Base-by-base conservation (phyloP, 2,113 vertebrate species). In the Oostethus manadensis region DNA sequence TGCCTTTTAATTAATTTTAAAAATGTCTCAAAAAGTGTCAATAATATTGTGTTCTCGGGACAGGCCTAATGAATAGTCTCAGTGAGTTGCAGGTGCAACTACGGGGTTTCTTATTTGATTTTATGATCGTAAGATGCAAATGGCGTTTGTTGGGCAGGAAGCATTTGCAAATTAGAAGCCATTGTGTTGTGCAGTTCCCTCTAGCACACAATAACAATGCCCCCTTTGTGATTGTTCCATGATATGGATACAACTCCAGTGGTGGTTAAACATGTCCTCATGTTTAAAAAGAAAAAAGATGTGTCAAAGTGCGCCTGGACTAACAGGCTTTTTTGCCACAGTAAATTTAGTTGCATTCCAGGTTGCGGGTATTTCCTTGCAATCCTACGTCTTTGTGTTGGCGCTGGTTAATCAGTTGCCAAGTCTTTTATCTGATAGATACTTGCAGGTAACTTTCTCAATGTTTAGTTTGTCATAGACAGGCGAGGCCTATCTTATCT, bases 391-490 rank as follows among this genome's bases (percentile, higher is more conserved):
- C 43, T 44, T 58, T 35, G 17, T 48, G 40, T 38, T 65, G 29
- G n/a, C 17, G 29, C 48, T 49, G 1, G 76, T 68, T 80, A 78
- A 83, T 76, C 58, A 70, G 59, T 83, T 50, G 74, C 65, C 54
- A 22, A 48, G 6, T 11, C 59, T 62, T 70, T 65, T 35, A 69
- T 64, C 40, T 40, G 35, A 68, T 64, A 59, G 66, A 70, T 77
- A 68, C 79, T 61, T 64, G 60, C 51, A 40, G 10, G 33, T 51
- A 4, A 57, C 14, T 33, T 33, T 33, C 29, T 33, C 1, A 1
- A 45, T 26, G 45, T 33, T 58, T 62, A 20, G 33, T 22, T 23
- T 60, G 2, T 64, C 4, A 64, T n/a, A 59, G 50, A 60, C 3
- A 44, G 26, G 48, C 57, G 38, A 38, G 49, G 48, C 38, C 29